Conservation (phyloP, 92 coral and sea anemone genomes). For the Palythoa grandiflora region DNA sequence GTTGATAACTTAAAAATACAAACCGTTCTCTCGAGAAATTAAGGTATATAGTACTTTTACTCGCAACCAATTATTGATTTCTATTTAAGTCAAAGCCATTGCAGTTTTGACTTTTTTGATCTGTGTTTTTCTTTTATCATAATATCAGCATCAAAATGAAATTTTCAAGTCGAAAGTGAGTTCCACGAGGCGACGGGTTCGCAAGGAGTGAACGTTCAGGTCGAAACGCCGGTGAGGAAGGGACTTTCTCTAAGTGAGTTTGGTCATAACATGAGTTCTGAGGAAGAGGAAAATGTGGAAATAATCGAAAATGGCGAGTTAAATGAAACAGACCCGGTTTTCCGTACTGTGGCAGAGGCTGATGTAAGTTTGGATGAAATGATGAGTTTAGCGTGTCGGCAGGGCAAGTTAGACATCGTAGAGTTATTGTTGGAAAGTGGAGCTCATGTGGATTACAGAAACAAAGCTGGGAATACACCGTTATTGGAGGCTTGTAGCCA, state of each 20-base stretch:
- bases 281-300: constrained; percentile 91
- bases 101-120: constrained; percentile 24
- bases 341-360: constrained; percentile 96
- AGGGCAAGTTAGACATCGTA: constrained; percentile 98
- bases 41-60: constrained; percentile 56
- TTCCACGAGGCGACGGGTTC: constrained; percentile 65
- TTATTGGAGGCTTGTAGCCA: constrained; percentile 99
- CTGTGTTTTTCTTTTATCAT: background rate
- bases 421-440: constrained; percentile 98
- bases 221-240: constrained; percentile 65
- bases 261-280: constrained; percentile 88
- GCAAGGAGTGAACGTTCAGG: constrained; percentile 44
- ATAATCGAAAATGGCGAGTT: constrained; percentile 76
- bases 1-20: constrained; percentile 83
- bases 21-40: constrained; percentile 72
- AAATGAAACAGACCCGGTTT: constrained; percentile 89
- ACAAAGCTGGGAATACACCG: constrained; percentile 99
- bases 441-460: constrained; percentile 98
- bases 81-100: constrained; percentile 10
- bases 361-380: constrained; percentile 99
- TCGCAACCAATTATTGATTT: constrained; percentile 13
- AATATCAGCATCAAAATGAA: constrained; percentile 70
- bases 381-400: constrained; percentile 99
- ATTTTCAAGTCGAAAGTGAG: constrained; percentile 92
- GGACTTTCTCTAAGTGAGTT: constrained; percentile 52